Conservation (phyloP, 2,113 vertebrate genomes). For the Sialia sialis region DNA sequence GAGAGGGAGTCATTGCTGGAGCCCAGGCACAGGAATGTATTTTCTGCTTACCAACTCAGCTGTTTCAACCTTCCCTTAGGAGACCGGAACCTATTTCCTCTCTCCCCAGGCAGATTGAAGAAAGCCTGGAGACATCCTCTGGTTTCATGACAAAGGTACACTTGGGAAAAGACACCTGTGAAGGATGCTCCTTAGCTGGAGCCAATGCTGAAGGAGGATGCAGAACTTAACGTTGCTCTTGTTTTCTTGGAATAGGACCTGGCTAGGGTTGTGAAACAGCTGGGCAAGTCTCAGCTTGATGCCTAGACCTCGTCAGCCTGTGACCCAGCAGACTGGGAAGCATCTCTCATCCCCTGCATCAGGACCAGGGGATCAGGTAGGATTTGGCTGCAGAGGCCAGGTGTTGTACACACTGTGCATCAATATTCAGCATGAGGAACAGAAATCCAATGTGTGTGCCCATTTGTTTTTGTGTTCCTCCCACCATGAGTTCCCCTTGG, state of each 20-base stretch:
- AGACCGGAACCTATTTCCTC: not conserved
- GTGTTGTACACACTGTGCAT: not conserved
- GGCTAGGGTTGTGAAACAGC: not conserved
- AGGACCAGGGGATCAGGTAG: not conserved
- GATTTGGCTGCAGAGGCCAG: not conserved
- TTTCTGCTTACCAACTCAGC: not conserved
- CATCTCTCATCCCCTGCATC: not conserved
- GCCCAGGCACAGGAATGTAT: not conserved
- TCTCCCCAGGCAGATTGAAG: not conserved
- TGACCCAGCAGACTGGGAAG: fast-evolving
- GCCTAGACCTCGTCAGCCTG: no score
- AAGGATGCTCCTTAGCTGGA: not conserved
- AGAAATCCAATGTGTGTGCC: not conserved
- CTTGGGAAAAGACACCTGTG: not conserved
- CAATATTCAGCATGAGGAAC: not conserved
- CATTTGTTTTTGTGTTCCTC: not conserved
- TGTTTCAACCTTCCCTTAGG: not conserved
- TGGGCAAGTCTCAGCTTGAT: not conserved
- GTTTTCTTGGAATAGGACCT: not conserved
- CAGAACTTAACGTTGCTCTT: not conserved
- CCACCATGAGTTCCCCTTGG: not conserved
- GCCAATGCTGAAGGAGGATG: not conserved
- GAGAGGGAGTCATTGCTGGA: not conserved
- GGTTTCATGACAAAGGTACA: not conserved
- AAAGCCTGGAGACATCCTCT: not conserved